phyloP scores from a whole-genome alignment of 2,888 invertebrate species.

The Oeneis ivallda region DNA sequence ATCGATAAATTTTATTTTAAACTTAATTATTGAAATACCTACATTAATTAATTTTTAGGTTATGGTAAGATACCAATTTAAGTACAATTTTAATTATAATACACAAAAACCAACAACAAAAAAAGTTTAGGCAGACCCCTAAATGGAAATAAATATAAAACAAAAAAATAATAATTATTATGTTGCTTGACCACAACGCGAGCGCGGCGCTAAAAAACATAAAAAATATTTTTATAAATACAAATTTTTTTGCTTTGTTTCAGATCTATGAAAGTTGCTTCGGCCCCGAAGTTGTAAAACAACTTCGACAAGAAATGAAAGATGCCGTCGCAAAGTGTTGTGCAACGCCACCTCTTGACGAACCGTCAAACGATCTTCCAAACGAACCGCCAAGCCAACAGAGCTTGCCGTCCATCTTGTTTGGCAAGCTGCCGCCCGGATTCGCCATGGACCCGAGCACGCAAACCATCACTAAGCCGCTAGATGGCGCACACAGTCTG shows the following conservation, averaged over 20 bases:
- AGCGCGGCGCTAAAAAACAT: too few relatives aligned
- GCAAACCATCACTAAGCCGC: constrained; percentile 70
- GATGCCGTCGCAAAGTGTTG: constrained; percentile 85
- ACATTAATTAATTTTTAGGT: neutral
- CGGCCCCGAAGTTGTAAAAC: constrained; percentile 84
- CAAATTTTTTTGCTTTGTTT: rapidly evolving
- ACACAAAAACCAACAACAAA: too few relatives aligned
- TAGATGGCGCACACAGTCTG: constrained; percentile 68
- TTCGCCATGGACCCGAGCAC: constrained; percentile 71
- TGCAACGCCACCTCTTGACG: constrained; percentile 72
- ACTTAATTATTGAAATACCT: too few relatives aligned
- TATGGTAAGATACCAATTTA: too few relatives aligned
- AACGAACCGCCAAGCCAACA: constrained; percentile 61
- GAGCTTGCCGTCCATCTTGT: constrained; percentile 62
- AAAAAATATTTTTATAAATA: neutral
- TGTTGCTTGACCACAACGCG: too few relatives aligned
- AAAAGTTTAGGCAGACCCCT: too few relatives aligned
- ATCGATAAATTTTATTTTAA: neutral
- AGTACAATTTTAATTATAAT: too few relatives aligned
- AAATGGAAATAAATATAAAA: too few relatives aligned
- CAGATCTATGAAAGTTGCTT: constrained; percentile 88
- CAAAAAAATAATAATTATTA: too few relatives aligned
- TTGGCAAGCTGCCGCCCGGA: constrained; percentile 70
- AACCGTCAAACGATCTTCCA: constrained; percentile 52
- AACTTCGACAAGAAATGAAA: constrained; percentile 85